Evolutionary conservation across 1,140 invertebrate genomes (phyloP).

Genomic region (Apis laboriosa): DNA sequence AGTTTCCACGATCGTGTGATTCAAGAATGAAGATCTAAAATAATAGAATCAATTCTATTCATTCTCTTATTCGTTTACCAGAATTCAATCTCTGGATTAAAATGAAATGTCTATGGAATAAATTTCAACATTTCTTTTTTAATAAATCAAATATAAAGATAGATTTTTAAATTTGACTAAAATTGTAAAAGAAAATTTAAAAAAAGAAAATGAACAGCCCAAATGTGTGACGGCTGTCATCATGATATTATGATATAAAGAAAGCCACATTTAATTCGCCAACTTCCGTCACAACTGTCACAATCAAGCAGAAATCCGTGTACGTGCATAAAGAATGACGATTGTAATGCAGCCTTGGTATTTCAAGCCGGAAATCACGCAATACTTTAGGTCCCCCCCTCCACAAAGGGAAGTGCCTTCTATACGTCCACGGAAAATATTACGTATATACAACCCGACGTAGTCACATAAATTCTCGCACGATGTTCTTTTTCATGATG

Average conservation of each 20-base stretch:
- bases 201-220: too few species aligned
- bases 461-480: constrained; percentile 20
- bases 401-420: constrained; percentile 49
- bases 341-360: constrained; percentile 59
- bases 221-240: background rate
- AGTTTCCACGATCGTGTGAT: background rate
- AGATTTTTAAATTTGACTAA: too few species aligned
- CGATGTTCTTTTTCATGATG: background rate
- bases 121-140: background rate
- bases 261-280: constrained; percentile 5
- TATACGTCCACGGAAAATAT: constrained; percentile 38
- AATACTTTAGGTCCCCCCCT: constrained; percentile 51
- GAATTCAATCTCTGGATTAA: rapidly evolving
- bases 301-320: constrained; percentile 44
- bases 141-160: background rate
- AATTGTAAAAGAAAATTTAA: too few species aligned
- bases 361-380: constrained; percentile 66
- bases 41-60: background rate
- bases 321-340: constrained; percentile 52
- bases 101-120: background rate
- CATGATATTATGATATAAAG: background rate
- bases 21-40: background rate
- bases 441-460: constrained; percentile 3
- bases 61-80: background rate
- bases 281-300: constrained; percentile 53